Conservation (phyloP, 1,140 invertebrate genomes). For the Drosophila serrata region DNA sequence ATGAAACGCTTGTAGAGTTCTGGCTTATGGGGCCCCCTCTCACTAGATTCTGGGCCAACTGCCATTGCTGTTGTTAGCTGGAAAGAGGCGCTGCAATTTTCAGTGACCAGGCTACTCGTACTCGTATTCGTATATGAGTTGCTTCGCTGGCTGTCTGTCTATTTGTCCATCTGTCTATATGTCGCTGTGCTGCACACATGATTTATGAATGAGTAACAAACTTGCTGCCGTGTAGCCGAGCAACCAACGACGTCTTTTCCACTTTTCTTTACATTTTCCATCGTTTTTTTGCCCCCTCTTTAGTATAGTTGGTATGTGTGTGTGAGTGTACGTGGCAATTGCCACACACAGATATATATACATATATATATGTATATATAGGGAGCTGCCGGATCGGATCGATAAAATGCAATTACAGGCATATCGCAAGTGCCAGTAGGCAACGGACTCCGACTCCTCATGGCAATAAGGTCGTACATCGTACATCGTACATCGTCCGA, state of each 20-base stretch:
- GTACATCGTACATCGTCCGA: conserved; percentile 73
- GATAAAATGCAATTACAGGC: conserved; percentile 84
- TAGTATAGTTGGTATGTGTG: conserved; percentile 66
- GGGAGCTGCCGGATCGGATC: conserved; percentile 68
- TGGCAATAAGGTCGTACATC: conserved; percentile 80
- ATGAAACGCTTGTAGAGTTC: conserved; percentile 57
- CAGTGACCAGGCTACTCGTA: conserved; percentile 68
- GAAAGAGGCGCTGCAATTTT: conserved; percentile 73
- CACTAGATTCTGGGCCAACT: conserved; percentile 61
- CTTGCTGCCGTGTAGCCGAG: conserved; percentile 79
- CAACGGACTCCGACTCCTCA: conserved; percentile 63
- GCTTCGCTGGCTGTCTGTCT: conserved; percentile 39
- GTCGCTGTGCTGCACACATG: conserved; percentile 74
- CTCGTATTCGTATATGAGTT: conserved; percentile 10
- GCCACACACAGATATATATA: conserved; percentile 41
- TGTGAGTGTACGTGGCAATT: conserved; percentile 66
- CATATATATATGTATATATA: conserved; percentile 3
- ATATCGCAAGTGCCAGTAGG: conserved; percentile 82
- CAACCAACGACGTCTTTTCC: conserved; percentile 76
- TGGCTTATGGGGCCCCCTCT: conserved; percentile 3
- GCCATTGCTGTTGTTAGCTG: conserved; percentile 54
- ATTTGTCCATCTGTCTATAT: conserved; percentile 49
- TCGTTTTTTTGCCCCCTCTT: conserved; percentile 60
- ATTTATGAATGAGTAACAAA: conserved; percentile 84
- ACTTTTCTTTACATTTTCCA: conserved; percentile 40